Evolutionary conservation across 2,888 invertebrate species (phyloP), one percentile per base, ranked within the genome.

Genomic region (Alsophila aescularia): DNA sequence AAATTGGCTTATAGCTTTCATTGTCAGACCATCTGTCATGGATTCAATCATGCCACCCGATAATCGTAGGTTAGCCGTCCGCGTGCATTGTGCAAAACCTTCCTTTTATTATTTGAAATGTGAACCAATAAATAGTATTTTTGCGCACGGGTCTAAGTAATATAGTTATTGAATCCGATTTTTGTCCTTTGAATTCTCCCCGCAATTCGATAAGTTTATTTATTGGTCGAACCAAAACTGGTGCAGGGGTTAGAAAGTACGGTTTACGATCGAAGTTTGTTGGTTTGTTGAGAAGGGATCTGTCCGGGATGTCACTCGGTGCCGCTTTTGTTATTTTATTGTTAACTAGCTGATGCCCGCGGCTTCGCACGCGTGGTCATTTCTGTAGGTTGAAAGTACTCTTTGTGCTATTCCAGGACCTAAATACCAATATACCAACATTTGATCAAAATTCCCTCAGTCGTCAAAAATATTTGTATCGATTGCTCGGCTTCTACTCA

Each of bases 11-110:
- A 85, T 77, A 76, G 62, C 69, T 69, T 69, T 63, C 56, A 81
- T 88, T 88, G 85, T 88, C 66, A 73, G 69, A 72, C 83, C 90
- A 90, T 90, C 89, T 91, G 90, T 90, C 90, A 85, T 79, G 80
- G 79, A 76, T 81, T 77, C 83, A 81, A 83, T 84, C 81, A 79
- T 69, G 64, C 75, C 70, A 71, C 77, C 80, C 79, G 70, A 80
- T 85, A 83, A 87, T 83, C 73, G 77, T 79, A 77, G 78, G 81
- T 82, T 83, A 75, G 73, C 75, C 71, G 69, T 16, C 36, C 70
- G 66, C 56, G 68, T 66, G 66, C 75, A 84, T 85, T 79, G 80
- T 77, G 73, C 79, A 75, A 83, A 79, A 73, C 73, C 70, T 68
- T 67, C 65, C 73, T 81, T 69, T 76, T 80, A 78, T 84, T 83